Percentiles rank a stretch among this genome's conserved stretches.
Evolutionary conservation across 35 echinoderm and acorn worm species (phyloP).

Genomic region (Hemicentrotus pulcherrimus): DNA sequence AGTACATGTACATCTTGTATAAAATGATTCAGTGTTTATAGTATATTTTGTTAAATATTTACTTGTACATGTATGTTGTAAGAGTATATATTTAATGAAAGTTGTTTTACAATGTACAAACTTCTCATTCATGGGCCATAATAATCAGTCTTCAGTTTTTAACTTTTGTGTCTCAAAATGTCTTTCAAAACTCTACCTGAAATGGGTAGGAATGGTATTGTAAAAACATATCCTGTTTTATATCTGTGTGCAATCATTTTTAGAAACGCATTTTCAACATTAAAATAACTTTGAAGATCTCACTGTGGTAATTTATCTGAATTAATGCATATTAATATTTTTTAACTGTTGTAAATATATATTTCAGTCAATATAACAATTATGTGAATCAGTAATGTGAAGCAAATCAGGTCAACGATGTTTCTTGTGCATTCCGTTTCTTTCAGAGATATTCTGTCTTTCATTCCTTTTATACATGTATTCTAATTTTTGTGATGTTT

Average conservation of each 20-base stretch:
- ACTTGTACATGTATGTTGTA: no score
- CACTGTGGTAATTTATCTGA: neutral
- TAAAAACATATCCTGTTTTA: neutral
- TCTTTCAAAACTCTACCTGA: constrained; percentile 1
- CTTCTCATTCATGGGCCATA: neutral
- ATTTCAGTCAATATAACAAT: neutral
- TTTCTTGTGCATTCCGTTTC: neutral
- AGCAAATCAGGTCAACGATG: neutral
- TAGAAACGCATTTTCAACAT: neutral
- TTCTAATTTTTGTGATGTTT: neutral
- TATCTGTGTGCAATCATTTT: neutral
- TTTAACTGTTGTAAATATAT: neutral
- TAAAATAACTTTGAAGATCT: neutral
- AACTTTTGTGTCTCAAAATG: neutral
- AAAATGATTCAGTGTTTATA: no score
- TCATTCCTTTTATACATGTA: neutral
- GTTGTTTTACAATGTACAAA: neutral
- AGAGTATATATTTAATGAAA: neutral
- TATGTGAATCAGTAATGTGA: neutral
- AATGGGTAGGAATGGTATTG: neutral
- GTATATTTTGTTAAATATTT: no score
- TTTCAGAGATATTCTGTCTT: neutral
- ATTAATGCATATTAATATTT: neutral
- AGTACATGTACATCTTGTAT: no score
- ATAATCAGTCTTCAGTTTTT: neutral